Evolutionary conservation across 2,113 vertebrate genomes (phyloP).

Genomic region (Chloroceryle aenea): DNA sequence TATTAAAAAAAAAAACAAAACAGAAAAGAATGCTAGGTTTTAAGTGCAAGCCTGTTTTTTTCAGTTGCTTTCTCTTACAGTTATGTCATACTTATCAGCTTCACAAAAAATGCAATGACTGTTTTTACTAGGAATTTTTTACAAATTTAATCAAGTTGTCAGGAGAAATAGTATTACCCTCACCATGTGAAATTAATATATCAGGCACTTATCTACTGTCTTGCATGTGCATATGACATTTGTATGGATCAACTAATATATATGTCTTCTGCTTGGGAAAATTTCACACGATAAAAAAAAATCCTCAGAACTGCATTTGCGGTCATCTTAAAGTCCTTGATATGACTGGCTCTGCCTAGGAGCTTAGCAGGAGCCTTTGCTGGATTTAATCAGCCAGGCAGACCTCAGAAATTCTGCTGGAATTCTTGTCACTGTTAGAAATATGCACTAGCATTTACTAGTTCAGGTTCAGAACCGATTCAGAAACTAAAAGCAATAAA

Average conservation of each 20-base stretch:
- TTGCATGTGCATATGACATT: neutral
- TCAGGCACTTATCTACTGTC: neutral
- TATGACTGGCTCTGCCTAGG: neutral
- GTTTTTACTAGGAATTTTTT: neutral
- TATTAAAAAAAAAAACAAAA: neutral
- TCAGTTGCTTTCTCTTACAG: neutral
- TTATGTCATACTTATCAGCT: neutral
- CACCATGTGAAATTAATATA: constrained; percentile 5
- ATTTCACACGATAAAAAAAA: neutral
- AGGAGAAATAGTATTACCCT: neutral
- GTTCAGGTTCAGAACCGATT: neutral
- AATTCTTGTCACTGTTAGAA: constrained; percentile 29
- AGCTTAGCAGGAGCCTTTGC: constrained; percentile 12
- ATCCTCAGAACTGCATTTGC: neutral
- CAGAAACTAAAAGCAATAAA: constrained; percentile 53
- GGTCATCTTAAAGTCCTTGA: neutral
- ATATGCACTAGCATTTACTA: neutral
- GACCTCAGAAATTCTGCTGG: constrained; percentile 31
- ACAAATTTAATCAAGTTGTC: constrained; percentile 3
- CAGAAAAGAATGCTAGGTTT: neutral
- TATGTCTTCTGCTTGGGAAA: neutral
- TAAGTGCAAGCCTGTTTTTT: neutral
- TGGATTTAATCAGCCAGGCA: constrained; percentile 37
- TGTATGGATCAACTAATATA: neutral
- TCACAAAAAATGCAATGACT: neutral